These are phyloP conservation scores for Mormoops blainvillei DNA, from an alignment of 2,113 vertebrate genomes.

Conservation along the genomic window DNA sequence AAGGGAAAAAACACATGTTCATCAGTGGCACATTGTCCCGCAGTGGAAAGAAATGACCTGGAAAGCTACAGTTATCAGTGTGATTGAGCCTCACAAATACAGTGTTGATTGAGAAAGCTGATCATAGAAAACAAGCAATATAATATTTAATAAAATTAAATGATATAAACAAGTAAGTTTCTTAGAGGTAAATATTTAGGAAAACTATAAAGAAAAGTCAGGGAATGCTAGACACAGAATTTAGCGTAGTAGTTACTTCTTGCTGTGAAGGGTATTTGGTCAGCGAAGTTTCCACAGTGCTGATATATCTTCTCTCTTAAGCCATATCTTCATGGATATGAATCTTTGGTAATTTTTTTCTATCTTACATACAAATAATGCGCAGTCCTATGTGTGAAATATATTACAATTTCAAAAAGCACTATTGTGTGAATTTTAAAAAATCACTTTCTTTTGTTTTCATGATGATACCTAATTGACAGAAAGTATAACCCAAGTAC, in stretches of 20 bases:
- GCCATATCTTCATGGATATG: background rate
- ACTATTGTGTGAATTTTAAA: background rate
- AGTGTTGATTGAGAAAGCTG: background rate
- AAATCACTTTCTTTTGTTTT: background rate
- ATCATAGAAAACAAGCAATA: background rate
- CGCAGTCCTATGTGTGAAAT: background rate
- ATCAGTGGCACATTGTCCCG: background rate
- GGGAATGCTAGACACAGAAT: background rate
- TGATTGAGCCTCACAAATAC: background rate
- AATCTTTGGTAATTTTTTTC: background rate
- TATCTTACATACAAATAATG: background rate
- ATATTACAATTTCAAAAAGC: background rate
- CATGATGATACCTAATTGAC: background rate
- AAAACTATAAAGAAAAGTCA: background rate
- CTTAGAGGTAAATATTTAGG: background rate
- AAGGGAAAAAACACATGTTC: background rate
- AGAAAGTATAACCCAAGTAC: background rate
- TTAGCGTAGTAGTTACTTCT: background rate
- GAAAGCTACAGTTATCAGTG: background rate
- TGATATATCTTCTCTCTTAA: no score
- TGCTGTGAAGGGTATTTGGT: background rate
- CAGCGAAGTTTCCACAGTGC: background rate
- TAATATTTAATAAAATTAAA: background rate
- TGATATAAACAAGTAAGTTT: background rate
- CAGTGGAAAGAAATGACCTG: background rate